Evolutionary conservation across 2,888 invertebrate species (phyloP).

Genomic region (Dermolepida albohirtum): DNA sequence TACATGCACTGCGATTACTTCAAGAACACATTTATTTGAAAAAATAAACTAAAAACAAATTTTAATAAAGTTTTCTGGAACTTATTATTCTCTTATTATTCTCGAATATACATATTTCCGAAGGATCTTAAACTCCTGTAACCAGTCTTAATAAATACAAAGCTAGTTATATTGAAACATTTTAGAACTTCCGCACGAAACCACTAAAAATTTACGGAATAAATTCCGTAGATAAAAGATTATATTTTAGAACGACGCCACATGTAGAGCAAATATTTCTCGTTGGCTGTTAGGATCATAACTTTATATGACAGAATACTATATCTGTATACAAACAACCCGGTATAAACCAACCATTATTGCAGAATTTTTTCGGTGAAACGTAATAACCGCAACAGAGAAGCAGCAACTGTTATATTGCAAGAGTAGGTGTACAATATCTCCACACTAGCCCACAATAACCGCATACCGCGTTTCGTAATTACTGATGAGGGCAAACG

Average conservation of each 20-base stretch:
- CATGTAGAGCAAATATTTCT: background rate
- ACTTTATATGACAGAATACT: too few relatives aligned
- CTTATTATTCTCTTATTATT: too few relatives aligned
- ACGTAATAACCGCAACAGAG: slow-evolving; percentile 9
- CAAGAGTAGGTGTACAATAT: slow-evolving; percentile 6
- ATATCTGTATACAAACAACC: background rate
- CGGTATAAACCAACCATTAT: background rate
- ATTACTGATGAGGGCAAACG: slow-evolving; percentile 35
- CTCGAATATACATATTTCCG: too few relatives aligned
- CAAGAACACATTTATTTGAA: too few relatives aligned
- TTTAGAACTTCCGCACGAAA: too few relatives aligned
- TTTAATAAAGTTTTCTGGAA: too few relatives aligned
- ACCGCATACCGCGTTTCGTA: slow-evolving; percentile 32
- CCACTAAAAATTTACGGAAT: background rate
- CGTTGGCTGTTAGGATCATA: background rate
- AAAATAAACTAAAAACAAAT: too few relatives aligned
- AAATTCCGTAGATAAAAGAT: background rate
- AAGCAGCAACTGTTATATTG: background rate
- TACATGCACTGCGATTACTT: too few relatives aligned
- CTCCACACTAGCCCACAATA: slow-evolving; percentile 18
- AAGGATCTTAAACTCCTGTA: too few relatives aligned
- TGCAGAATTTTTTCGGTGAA: slow-evolving; percentile 4
- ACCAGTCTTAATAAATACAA: too few relatives aligned
- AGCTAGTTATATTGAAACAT: too few relatives aligned
- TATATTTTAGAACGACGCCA: too few relatives aligned